Conservation (phyloP, 2,113 vertebrate species). For the Smithornis capensis region DNA sequence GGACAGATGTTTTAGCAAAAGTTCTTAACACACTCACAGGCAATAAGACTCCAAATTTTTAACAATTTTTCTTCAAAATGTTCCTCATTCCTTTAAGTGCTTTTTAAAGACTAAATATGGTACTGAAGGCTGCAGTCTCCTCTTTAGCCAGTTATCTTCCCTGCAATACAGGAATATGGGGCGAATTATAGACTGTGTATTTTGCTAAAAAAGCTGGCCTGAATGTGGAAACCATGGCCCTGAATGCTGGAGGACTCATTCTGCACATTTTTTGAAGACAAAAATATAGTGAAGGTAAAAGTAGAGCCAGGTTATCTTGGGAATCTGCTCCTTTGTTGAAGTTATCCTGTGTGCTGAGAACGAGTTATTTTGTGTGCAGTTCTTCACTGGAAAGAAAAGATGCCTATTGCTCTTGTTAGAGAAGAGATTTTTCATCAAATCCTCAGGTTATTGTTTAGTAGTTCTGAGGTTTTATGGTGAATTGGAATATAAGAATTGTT, state of each 20-base stretch:
- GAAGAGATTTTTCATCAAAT: not conserved
- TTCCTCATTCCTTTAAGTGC: not conserved
- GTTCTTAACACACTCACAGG: not conserved
- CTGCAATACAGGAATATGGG: not conserved
- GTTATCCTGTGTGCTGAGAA: not conserved
- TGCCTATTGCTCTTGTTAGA: not conserved
- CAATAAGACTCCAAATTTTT: not conserved
- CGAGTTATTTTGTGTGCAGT: not conserved
- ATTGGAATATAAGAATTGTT: not conserved
- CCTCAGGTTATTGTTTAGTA: not conserved
- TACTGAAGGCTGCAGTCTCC: not conserved
- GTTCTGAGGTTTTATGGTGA: not conserved
- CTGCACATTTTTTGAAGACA: not conserved
- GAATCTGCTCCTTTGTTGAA: not conserved
- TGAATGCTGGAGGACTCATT: not conserved
- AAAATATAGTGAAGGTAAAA: not conserved
- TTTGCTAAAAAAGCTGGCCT: not conserved
- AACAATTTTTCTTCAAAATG: not conserved
- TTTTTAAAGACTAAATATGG: not conserved
- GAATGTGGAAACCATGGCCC: not conserved
- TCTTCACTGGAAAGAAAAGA: not conserved
- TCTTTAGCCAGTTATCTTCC: not conserved
- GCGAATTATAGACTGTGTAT: not conserved
- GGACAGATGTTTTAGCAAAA: conserved; percentile 9
- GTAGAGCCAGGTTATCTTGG: not conserved